Percentiles rank a stretch among this genome's conserved stretches.
Conservation (phyloP, 2,888 invertebrate species). For the Blastobasis lacticolella region DNA sequence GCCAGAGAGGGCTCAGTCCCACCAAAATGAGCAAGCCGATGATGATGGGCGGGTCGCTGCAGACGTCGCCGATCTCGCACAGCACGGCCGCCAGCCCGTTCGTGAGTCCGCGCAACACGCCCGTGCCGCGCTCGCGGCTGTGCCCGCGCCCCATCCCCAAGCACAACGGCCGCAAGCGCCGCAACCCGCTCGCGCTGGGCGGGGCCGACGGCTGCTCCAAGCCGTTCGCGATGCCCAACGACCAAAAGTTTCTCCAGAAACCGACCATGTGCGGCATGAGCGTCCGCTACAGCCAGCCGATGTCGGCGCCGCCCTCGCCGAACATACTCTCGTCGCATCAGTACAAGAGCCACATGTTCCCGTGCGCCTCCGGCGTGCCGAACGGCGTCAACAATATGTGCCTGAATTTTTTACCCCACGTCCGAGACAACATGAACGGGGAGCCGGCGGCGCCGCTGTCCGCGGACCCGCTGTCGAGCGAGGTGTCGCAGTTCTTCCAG, state of each 20-base stretch:
- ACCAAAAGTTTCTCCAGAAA: conserved; percentile 56
- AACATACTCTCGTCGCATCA: conserved; percentile 56
- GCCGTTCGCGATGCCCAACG: conserved; percentile 60
- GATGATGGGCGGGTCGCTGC: conserved; percentile 56
- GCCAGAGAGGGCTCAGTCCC: conserved; percentile 52
- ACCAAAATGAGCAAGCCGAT: conserved; percentile 45
- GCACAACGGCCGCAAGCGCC: conserved; percentile 49
- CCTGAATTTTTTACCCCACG: conserved; percentile 56
- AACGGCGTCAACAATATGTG: conserved; percentile 61
- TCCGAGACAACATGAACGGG: conserved; percentile 56
- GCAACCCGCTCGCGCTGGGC: conserved; percentile 50
- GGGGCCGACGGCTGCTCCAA: conserved; percentile 43
- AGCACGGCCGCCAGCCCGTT: conserved; percentile 86
- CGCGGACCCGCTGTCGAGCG: conserved; percentile 70
- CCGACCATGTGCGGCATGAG: conserved; percentile 37
- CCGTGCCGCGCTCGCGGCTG: conserved; percentile 79
- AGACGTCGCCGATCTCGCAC: conserved; percentile 69
- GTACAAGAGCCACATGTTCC: conserved; percentile 66
- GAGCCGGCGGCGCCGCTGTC: conserved; percentile 52
- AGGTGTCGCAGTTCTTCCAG: conserved; percentile 77
- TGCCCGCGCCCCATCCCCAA: conserved; percentile 70
- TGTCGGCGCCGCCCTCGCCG: conserved; percentile 82
- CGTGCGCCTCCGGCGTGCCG: conserved; percentile 46
- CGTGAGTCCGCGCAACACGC: conserved; percentile 86
- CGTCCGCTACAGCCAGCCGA: conserved; percentile 63